Evolutionary conservation across 2,888 invertebrate genomes (phyloP), one percentile per base, ranked within the genome.

Genomic region (Euproctis similis): DNA sequence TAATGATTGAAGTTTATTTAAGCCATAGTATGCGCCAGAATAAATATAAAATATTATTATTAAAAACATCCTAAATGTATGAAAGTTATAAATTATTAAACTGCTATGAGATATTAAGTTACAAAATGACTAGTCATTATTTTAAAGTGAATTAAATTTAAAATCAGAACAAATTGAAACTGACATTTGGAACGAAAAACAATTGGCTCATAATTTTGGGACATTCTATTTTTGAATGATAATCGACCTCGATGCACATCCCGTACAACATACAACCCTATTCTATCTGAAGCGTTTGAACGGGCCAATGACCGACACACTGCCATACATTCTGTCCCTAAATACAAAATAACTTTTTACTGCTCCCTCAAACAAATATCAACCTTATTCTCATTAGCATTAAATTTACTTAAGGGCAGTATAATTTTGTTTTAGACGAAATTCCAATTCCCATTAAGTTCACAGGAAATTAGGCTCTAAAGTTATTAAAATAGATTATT

Each of bases 221-320:
- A 6, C n/a, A 26, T 38, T 36, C 42, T 36, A 36, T 34, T 40
- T 38, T 18, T 6, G 19, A 26, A 33, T 17, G 26, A 27, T 31
- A 37, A 44, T 41, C 49, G 48, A 43, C 52, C 52, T 51, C 52
- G 43, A 51, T 50, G 31, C 26, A 39, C 41, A 39, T 51, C 49
- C 45, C 48, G 52, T 26, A 39, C 65, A 53, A 48, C 48, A 48
- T 26, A 39, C 65, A 53, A 48, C 66, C 58, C 70, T 64, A 62
- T 59, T 63, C 59, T 64, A 67, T 68, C 64, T 62, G 56, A 71
- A 68, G 59, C 66, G 72, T 73, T 77, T 74, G 45, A 60, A 49
- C 51, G 59, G 74, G 68, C 75, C 78, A 71, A 58, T 42, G 72
- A 45, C 70, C 81, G 77, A 43, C 80, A 78, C 66, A 82, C 68